Conservation (phyloP, 2,113 vertebrate species). For the Synchiropus splendidus region DNA sequence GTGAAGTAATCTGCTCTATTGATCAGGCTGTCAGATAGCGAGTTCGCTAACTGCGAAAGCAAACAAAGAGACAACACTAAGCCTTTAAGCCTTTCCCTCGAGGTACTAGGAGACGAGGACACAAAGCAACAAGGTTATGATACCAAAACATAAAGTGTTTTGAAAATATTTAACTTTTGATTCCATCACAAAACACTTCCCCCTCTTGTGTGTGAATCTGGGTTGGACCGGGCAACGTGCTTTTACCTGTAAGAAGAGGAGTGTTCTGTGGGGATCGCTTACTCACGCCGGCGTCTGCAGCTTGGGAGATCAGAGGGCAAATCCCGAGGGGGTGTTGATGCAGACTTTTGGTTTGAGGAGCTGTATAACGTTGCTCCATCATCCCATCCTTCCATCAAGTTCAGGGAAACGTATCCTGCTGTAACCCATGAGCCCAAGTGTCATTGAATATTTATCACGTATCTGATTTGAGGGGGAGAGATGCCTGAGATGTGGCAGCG, state of each 20-base stretch:
- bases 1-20: slow-evolving; percentile 69
- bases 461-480: slow-evolving; percentile 60
- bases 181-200: slow-evolving; percentile 5
- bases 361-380: slow-evolving; percentile 54
- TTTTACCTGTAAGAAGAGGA: slow-evolving; percentile 53
- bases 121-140: slow-evolving; percentile 3
- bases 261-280: slow-evolving; percentile 45
- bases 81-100: slow-evolving; percentile 19
- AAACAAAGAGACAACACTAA: slow-evolving; percentile 56
- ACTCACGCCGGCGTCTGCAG: slow-evolving; percentile 49
- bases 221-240: slow-evolving; percentile 14
- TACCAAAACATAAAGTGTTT: slow-evolving; percentile 1
- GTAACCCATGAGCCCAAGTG: slow-evolving; percentile 60
- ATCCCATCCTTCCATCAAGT: slow-evolving; percentile 49
- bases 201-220: slow-evolving; percentile 16
- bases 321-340: slow-evolving; percentile 53
- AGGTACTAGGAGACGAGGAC: slow-evolving; percentile 1
- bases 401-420: slow-evolving; percentile 53
- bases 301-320: slow-evolving; percentile 60
- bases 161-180: slow-evolving; percentile 7
- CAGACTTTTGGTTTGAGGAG: slow-evolving; percentile 58
- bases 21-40: slow-evolving; percentile 62
- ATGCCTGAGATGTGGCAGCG: slow-evolving; percentile 49
- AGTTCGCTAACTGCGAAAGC: slow-evolving; percentile 58
- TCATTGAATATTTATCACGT: slow-evolving; percentile 73